Conservation (phyloP, 2,888 invertebrate species). For the Protonemura montana region DNA sequence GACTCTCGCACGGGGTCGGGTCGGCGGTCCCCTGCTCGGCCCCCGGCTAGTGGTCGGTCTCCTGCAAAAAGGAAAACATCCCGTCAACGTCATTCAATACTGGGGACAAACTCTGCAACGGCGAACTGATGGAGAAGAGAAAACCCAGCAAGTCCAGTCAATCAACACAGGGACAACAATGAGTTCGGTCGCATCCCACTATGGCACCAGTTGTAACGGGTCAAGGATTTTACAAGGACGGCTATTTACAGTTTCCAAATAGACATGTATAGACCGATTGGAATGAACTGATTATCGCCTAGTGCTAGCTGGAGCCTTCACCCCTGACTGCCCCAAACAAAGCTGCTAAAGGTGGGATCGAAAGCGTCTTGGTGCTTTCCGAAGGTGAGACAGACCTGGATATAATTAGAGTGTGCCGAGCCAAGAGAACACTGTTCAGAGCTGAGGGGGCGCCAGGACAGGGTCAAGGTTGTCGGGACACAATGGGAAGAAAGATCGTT, state of each 20-base stretch:
- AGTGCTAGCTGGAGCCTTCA: background rate
- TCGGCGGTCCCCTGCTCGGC: slow-evolving; percentile 50
- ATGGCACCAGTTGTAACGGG: background rate
- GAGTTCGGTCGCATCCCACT: background rate
- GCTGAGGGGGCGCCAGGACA: background rate
- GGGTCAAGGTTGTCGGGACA: background rate
- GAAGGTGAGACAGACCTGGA: background rate
- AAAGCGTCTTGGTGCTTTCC: background rate
- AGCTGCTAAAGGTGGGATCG: background rate
- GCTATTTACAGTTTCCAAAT: background rate
- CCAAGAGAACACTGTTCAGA: background rate
- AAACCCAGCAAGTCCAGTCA: background rate
- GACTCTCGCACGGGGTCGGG: slow-evolving; percentile 53
- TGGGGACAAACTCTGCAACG: background rate
- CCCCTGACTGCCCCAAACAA: background rate
- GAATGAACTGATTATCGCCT: background rate
- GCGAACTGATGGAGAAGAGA: background rate
- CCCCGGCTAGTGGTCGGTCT: slow-evolving; percentile 51
- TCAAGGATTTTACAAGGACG: background rate
- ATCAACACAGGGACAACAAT: background rate
- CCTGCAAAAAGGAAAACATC: slow-evolving; percentile 48
- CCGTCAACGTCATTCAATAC: background rate
- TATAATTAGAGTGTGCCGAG: background rate
- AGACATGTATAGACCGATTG: background rate
- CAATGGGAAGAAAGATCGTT: background rate